phyloP scores from a whole-genome alignment of 2,113 vertebrate genomes.

The Trinectes maculatus region DNA sequence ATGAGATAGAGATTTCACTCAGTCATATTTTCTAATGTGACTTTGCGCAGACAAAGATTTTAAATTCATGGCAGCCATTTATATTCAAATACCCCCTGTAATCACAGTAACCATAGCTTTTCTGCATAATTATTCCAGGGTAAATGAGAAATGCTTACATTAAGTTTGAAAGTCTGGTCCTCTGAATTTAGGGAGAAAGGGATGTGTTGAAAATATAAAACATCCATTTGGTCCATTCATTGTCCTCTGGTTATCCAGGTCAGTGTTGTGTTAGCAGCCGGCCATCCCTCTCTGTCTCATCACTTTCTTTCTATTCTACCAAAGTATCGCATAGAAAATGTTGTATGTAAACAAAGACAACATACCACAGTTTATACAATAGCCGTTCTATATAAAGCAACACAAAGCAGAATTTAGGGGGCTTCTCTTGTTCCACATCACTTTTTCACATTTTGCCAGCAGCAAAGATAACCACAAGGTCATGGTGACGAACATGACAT shows the following conservation, averaged over 20 bases:
- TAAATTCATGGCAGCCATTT: constrained; percentile 62
- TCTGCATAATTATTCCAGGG: constrained; percentile 31
- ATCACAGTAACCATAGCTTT: constrained; percentile 44
- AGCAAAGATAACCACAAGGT: no score
- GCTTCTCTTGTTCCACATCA: no score
- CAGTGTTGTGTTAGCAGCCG: not conserved
- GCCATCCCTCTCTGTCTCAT: not conserved
- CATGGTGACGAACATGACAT: no score
- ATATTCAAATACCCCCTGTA: constrained; percentile 60
- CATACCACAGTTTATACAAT: no score
- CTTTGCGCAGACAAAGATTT: constrained; percentile 50
- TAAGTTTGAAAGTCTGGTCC: constrained; percentile 17
- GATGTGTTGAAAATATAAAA: not conserved
- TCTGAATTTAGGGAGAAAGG: constrained; percentile 1
- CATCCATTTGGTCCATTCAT: not conserved
- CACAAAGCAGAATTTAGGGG: no score
- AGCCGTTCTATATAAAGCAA: no score
- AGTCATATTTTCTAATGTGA: constrained; percentile 43
- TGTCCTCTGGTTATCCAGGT: not conserved
- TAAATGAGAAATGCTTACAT: constrained; percentile 20
- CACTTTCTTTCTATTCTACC: no score
- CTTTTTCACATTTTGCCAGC: no score
- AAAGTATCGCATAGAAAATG: no score
- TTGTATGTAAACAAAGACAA: no score
- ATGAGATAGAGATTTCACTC: constrained; percentile 50